Evolutionary conservation across 2,113 vertebrate species (phyloP).

Genomic region (Perognathus longimembris): DNA sequence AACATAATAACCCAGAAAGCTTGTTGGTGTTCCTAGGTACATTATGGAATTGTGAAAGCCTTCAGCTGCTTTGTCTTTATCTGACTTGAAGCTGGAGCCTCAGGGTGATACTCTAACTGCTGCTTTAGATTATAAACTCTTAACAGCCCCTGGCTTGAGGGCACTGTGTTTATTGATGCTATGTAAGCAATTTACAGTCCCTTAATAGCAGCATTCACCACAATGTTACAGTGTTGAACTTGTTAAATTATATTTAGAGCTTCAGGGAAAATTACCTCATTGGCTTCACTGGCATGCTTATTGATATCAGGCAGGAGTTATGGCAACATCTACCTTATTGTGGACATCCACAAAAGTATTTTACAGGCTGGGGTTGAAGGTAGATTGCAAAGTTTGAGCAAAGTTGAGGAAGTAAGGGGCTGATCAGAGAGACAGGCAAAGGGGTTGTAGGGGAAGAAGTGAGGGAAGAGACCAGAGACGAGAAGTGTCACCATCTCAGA

Average conservation of each 20-base stretch:
- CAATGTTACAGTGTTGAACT: slow-evolving; percentile 84
- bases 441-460: neutral
- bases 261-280: slow-evolving; percentile 85
- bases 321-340: slow-evolving; percentile 77
- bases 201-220: slow-evolving; percentile 83
- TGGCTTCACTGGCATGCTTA: slow-evolving; percentile 83
- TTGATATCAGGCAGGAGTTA: slow-evolving; percentile 81
- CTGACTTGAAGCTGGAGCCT: slow-evolving; percentile 79
- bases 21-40: slow-evolving; percentile 50
- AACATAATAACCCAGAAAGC: slow-evolving; percentile 74
- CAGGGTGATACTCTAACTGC: slow-evolving; percentile 82
- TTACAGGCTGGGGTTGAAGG: slow-evolving; percentile 76
- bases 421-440: slow-evolving; percentile 63
- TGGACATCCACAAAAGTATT: slow-evolving; percentile 68
- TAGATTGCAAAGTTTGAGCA: slow-evolving; percentile 34
- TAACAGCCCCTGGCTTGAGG: slow-evolving; percentile 82
- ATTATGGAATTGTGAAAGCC: slow-evolving; percentile 54
- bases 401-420: slow-evolving; percentile 43
- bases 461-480: slow-evolving; percentile 58
- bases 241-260: slow-evolving; percentile 86
- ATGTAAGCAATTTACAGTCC: slow-evolving; percentile 85
- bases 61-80: slow-evolving; percentile 83
- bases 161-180: slow-evolving; percentile 84
- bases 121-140: slow-evolving; percentile 86
- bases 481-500: neutral